Evolutionary conservation across 2,113 vertebrate genomes (phyloP).

Genomic region (Heterocephalus glaber): DNA sequence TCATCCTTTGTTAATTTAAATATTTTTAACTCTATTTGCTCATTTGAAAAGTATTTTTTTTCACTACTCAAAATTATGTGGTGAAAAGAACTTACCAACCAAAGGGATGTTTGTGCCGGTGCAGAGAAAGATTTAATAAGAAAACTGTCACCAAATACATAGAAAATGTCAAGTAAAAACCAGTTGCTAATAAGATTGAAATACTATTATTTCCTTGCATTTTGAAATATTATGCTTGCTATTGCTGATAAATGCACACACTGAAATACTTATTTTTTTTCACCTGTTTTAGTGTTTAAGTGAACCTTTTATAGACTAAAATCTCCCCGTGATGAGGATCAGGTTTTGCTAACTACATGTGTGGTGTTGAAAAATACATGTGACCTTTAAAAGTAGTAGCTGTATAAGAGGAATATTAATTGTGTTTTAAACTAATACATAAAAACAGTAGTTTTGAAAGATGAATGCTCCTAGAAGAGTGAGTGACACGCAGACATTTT

Average conservation of each 20-base stretch:
- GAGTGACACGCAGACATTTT: background rate
- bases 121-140: constrained; percentile 52
- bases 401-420: background rate
- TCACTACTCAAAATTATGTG: constrained; percentile 35
- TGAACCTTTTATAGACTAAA: background rate
- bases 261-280: background rate
- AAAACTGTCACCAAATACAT: constrained; percentile 45
- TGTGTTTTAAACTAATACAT: background rate
- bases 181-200: constrained; percentile 37
- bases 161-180: constrained; percentile 44
- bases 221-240: constrained; percentile 45
- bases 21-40: background rate
- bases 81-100: constrained; percentile 36
- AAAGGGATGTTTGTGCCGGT: background rate
- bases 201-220: constrained; percentile 18
- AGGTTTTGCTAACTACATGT: background rate
- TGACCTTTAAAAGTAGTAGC: background rate
- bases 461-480: constrained; percentile 1
- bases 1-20: background rate
- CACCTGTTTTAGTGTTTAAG: background rate
- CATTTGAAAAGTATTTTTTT: background rate
- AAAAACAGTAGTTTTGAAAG: constrained; percentile 21
- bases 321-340: background rate
- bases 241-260: background rate
- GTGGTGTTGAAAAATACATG: background rate